Evolutionary conservation across 2,113 vertebrate species (phyloP).

Genomic region (Crotalus horridus): DNA sequence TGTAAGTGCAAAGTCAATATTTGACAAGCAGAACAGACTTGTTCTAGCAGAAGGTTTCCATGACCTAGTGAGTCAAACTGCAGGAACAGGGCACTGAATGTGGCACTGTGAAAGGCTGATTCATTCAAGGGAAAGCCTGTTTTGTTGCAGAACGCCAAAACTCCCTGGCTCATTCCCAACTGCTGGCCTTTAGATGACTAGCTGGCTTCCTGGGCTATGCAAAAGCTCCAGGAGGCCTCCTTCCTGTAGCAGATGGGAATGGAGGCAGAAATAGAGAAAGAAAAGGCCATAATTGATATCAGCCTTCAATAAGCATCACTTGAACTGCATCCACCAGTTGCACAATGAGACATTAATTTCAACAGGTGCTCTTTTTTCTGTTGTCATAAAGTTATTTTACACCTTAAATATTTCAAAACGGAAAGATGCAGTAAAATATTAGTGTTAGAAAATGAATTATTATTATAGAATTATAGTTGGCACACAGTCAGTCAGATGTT

Average conservation of each 20-base stretch:
- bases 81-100: background rate
- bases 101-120: background rate
- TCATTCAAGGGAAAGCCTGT: background rate
- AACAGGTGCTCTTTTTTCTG: background rate
- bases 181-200: accelerated
- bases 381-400: background rate
- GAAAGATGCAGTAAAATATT: background rate
- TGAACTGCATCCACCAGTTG: background rate
- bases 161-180: background rate
- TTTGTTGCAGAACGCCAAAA: background rate
- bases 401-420: background rate
- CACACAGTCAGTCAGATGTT: background rate
- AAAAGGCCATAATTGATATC: background rate
- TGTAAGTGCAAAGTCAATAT: conserved; percentile 26
- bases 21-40: conserved; percentile 14
- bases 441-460: background rate
- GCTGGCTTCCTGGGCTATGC: background rate
- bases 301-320: background rate
- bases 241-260: background rate
- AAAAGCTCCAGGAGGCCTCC: background rate
- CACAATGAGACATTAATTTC: background rate
- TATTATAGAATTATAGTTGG: background rate
- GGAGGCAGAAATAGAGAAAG: background rate
- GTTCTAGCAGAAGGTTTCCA: background rate
- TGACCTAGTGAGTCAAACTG: background rate